Evolutionary conservation across 1,140 invertebrate genomes (phyloP).

Genomic region (Dendroctonus ponderosae): DNA sequence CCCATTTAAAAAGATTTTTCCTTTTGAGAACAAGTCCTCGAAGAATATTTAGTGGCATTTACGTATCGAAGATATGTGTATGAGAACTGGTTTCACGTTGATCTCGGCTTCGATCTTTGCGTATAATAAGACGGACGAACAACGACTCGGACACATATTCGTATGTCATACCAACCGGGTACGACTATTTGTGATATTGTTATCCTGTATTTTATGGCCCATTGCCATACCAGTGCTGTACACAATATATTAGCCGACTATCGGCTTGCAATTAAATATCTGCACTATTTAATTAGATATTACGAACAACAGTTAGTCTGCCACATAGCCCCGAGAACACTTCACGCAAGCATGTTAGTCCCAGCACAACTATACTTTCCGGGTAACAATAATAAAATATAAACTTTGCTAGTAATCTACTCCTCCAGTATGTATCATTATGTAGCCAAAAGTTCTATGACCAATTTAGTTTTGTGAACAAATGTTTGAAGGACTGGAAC

Average conservation of each 20-base stretch:
- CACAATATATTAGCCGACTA: not conserved
- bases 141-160: slow-evolving; percentile 27
- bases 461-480: too few species aligned
- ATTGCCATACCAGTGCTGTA: slow-evolving; percentile 8
- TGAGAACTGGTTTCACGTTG: slow-evolving; percentile 24
- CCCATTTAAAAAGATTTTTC: slow-evolving; percentile 25
- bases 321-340: too few species aligned
- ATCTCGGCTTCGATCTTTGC: slow-evolving; percentile 22
- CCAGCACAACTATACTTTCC: too few species aligned
- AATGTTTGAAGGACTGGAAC: too few species aligned
- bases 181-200: slow-evolving; percentile 30
- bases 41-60: slow-evolving; percentile 30
- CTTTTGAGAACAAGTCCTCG: slow-evolving; percentile 20
- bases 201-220: slow-evolving; percentile 25
- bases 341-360: too few species aligned
- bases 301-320: too few species aligned
- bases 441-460: too few species aligned
- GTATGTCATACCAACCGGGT: slow-evolving; percentile 25
- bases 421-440: too few species aligned
- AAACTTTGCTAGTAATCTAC: too few species aligned
- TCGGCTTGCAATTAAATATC: too few species aligned
- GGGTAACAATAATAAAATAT: too few species aligned
- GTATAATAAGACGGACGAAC: slow-evolving; percentile 29
- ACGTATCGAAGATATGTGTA: slow-evolving; percentile 20
- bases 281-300: too few species aligned